Evolutionary conservation across 2,888 invertebrate genomes (phyloP).

Genomic region (Caenorhabditis sp.): DNA sequence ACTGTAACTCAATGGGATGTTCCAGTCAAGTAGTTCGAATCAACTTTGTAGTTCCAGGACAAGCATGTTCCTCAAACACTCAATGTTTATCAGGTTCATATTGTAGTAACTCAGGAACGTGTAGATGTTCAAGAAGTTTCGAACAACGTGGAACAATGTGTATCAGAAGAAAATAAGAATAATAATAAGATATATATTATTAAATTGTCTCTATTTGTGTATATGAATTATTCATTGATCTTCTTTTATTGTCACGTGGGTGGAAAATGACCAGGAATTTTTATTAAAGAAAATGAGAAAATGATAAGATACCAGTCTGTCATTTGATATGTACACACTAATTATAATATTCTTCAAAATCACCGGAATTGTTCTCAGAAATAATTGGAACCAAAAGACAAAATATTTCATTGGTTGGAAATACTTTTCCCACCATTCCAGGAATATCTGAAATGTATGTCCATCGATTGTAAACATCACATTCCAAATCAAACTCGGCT

Average conservation of each 20-base stretch:
- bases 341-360: constrained; percentile 7
- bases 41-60: constrained; percentile 44
- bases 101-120: constrained; percentile 31
- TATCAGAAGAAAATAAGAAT: constrained; percentile 40
- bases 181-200: neutral
- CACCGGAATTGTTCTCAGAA: constrained; percentile 9
- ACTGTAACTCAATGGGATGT: constrained; percentile 38
- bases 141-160: constrained; percentile 49
- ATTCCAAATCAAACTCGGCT: constrained; percentile 24
- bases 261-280: neutral
- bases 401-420: constrained; percentile 35
- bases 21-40: constrained; percentile 40
- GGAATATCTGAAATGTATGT: constrained; percentile 40
- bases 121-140: constrained; percentile 47
- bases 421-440: constrained; percentile 28
- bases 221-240: neutral
- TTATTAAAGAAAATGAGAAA: neutral
- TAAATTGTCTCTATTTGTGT: neutral
- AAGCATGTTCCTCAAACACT: constrained; percentile 25
- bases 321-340: neutral
- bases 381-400: constrained; percentile 36
- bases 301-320: constrained; percentile 6
- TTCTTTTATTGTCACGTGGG: constrained; percentile 1
- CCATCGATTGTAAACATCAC: constrained; percentile 32
- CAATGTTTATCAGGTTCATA: constrained; percentile 39